Percentiles rank a stretch among this genome's conserved stretches.
Evolutionary conservation across 2,113 vertebrate genomes (phyloP).

Genomic region (Bagarius yarrelli): DNA sequence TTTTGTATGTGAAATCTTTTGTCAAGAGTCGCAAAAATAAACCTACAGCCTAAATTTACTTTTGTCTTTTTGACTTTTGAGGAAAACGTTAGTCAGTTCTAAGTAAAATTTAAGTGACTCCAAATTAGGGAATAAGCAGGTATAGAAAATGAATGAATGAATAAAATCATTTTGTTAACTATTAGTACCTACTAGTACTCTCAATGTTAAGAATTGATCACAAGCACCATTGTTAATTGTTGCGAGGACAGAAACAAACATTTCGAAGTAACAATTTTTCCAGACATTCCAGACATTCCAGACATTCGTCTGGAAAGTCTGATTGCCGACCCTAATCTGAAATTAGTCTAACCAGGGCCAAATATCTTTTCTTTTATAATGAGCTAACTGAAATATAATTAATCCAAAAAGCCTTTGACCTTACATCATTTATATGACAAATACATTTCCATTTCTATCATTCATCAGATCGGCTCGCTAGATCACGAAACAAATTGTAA

Average conservation of each 20-base stretch:
- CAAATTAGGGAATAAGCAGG: no score
- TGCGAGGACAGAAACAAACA: conserved; percentile 1
- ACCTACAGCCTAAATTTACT: conserved; percentile 1
- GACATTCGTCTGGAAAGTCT: neutral
- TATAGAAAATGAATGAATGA: no score
- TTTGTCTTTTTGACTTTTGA: neutral
- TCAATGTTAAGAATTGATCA: conserved; percentile 45
- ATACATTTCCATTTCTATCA: no score
- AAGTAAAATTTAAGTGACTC: conserved; percentile 19
- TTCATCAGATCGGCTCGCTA: no score
- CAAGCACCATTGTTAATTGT: conserved; percentile 17
- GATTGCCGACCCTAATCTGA: neutral
- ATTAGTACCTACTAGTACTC: no score
- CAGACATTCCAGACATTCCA: neutral
- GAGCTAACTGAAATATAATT: neutral
- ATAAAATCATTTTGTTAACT: no score
- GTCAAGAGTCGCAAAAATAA: conserved; percentile 12
- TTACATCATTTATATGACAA: no score
- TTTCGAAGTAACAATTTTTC: neutral
- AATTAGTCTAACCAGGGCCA: neutral
- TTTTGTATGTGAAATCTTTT: neutral
- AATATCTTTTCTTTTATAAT: neutral
- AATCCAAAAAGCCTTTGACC: no score
- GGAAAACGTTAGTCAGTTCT: conserved; percentile 7
- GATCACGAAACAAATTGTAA: no score